A percentile compares a stretch with the other conserved stretches of the same genome.
phyloP scores from a whole-genome alignment of 1,140 invertebrate species.

The Platorchestia sp. region DNA sequence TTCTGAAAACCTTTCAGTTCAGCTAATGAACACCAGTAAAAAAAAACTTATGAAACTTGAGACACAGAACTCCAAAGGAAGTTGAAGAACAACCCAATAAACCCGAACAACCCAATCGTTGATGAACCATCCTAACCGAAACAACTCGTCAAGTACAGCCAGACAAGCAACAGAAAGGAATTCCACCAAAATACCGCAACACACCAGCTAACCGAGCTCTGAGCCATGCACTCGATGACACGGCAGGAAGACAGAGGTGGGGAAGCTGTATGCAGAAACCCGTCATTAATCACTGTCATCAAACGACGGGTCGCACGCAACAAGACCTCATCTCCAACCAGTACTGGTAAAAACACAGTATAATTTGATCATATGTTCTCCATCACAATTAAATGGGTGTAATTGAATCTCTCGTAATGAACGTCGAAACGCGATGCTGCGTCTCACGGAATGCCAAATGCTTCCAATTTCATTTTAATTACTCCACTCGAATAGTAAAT shows the following conservation, averaged over 20 bases:
- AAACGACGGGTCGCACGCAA: not conserved
- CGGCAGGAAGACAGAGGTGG: not conserved
- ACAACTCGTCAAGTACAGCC: too few species aligned
- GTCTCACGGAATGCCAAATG: not conserved
- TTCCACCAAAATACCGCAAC: too few species aligned
- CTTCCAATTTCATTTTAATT: not conserved
- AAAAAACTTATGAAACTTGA: too few species aligned
- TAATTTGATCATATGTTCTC: not conserved
- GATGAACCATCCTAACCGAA: too few species aligned
- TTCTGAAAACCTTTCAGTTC: too few species aligned
- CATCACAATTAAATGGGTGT: not conserved
- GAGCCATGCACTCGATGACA: not conserved
- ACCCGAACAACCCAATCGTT: too few species aligned
- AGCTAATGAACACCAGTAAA: too few species aligned
- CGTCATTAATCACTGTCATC: not conserved
- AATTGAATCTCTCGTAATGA: not conserved
- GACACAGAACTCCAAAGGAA: too few species aligned
- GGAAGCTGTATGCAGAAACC: not conserved
- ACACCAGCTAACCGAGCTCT: not conserved
- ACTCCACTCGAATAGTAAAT: not conserved
- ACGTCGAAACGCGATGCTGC: not conserved
- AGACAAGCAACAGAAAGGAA: too few species aligned
- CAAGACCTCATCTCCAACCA: not conserved
- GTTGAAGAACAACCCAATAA: too few species aligned
- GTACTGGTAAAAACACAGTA: not conserved